Conservation (phyloP, 2,113 vertebrate species). For the Reinhardtius hippoglossoides region DNA sequence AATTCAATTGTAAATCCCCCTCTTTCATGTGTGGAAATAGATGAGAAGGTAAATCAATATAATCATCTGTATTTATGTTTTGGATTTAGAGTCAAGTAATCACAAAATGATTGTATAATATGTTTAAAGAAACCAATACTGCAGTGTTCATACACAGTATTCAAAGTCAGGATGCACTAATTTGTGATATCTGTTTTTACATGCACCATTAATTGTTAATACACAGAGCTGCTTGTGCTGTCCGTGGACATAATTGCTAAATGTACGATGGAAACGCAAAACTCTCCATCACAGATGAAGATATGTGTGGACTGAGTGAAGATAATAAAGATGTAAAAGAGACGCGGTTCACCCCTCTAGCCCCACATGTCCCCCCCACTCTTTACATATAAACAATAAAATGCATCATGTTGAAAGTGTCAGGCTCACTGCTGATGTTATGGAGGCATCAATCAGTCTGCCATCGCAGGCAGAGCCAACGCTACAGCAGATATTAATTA, state of each 20-base stretch:
- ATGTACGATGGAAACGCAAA: neutral
- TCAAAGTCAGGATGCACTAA: neutral
- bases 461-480: constrained; percentile 49
- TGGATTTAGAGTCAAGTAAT: too few relatives aligned
- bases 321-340: neutral
- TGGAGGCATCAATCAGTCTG: constrained; percentile 76
- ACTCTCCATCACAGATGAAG: constrained; percentile 6
- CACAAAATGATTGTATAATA: too few relatives aligned
- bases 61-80: neutral
- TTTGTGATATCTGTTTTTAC: neutral
- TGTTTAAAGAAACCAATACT: neutral
- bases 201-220: neutral
- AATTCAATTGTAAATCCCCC: too few relatives aligned
- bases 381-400: constrained; percentile 47
- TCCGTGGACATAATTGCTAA: neutral
- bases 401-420: constrained; percentile 53
- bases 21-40: too few relatives aligned
- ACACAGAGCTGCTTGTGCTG: neutral
- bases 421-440: constrained; percentile 52
- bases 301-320: neutral
- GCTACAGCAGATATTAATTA: constrained; percentile 81
- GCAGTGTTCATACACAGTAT: neutral
- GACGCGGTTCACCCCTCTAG: neutral
- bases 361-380: neutral
- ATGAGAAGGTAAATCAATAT: too few relatives aligned